These are phyloP conservation scores for Taenaris catops DNA, from an alignment of 2,888 invertebrate genomes.

Conservation along the genomic window DNA sequence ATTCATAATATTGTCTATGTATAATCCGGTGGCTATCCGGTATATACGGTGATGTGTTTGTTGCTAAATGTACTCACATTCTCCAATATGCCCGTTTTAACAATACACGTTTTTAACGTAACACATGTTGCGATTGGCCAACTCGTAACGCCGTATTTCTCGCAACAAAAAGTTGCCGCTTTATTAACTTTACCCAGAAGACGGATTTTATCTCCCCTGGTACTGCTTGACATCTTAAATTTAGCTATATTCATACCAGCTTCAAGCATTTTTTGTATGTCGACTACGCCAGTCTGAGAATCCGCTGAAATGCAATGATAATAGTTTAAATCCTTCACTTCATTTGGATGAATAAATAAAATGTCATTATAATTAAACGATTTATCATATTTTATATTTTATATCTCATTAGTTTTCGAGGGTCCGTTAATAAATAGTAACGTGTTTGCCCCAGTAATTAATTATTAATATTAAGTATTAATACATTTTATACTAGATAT, in stretches of 20 bases:
- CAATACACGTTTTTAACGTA: constrained; percentile 42
- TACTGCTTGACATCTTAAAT: constrained; percentile 35
- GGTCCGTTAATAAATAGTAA: no score
- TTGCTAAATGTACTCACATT: constrained; percentile 8
- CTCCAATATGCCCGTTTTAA: constrained; percentile 36
- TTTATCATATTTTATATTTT: no score
- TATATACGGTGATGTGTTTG: no score
- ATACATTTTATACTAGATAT: no score
- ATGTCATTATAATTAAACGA: no score
- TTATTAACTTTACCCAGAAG: constrained; percentile 30
- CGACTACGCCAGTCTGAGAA: constrained; percentile 37
- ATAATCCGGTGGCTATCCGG: no score
- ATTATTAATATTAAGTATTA: no score
- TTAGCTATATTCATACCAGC: constrained; percentile 67
- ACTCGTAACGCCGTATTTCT: constrained; percentile 34
- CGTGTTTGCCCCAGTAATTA: no score
- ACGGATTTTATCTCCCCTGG: constrained; percentile 33
- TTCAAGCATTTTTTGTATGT: constrained; percentile 65
- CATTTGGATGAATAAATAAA: no score
- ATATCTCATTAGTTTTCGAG: no score
- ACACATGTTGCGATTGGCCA: constrained; percentile 44
- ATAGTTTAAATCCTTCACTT: no score
- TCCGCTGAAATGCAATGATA: constrained; percentile 40
- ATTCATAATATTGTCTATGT: no score
- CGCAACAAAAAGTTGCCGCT: constrained; percentile 29